Base-by-base conservation (phyloP, 2,113 vertebrate species). In the Alethe castanea region DNA sequence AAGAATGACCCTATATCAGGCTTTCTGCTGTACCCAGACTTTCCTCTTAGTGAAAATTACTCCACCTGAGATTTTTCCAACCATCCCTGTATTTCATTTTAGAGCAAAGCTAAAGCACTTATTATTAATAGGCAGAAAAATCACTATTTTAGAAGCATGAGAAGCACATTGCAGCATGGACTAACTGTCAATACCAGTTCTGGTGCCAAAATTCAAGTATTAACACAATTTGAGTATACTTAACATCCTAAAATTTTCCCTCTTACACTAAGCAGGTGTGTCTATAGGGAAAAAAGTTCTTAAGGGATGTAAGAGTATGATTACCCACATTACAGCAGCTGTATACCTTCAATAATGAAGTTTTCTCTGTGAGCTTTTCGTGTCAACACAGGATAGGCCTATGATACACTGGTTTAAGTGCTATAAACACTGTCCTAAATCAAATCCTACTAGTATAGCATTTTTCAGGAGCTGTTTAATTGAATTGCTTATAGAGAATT, bases 111-210 rank as follows among this genome's bases (percentile, higher is more conserved):
- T 62, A 59, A 73, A 40, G 7, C 6, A 73, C 1, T 26, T 67
- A 72, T 40, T 8, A 31, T 36, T 7, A 52, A 78, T 17, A 61
- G 77, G 5, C 0, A 38, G 25, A 50, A 78, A 77, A 84, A 77
- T 0, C 5, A 12, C 12, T 42, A 6, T 33, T 78, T 83, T 38
- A 48, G 40, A 86, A 69, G 40, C 14, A 42, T 14, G 17, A 48
- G 16, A 78, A 81, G 24, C 0, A 1, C 12, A 23, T 11, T 5
- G 0, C 17, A 74, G 38, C 19, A 74, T 7, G 15, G 29, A 50
- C 2, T 4, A 5, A 45, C 2, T 4, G 5, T 9, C 52, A 42
- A 26, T 42, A 59, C 4, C 3, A 4, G 23, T 20, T 86, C 31
- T 42, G 16, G 10, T 60, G 47, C 10, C 56, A 95, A 81, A 67